Evolutionary conservation across 2,888 invertebrate species (phyloP), one percentile per base, ranked within the genome.

Genomic region (Lasioglossum zephyrum): DNA sequence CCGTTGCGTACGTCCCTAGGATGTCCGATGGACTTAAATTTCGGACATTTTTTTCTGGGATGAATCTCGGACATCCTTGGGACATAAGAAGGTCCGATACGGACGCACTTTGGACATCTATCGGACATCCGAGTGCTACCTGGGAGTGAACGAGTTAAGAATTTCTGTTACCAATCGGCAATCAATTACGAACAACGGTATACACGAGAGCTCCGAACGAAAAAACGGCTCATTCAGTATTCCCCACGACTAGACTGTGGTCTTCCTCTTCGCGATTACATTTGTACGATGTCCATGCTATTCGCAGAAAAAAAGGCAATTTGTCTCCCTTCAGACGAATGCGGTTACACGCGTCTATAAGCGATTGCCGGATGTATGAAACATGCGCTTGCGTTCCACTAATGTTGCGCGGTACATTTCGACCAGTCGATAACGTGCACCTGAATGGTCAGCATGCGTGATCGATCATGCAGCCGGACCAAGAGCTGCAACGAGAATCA

Each of bases 401-500:
- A 44, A 41, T 44, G 8, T 18, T n/a, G n/a, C n/a, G 9, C 18
- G 16, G 4, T 26, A 53, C 26, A 16, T 18, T 39, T 26, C 26
- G 11, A 0, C 66, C 73, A 82, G 77, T 82, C 77, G 16, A 4
- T 4, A 11, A 13, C 26, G 4, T 4, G 49, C 77, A 39, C 3
- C 22, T 11, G n/a, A 4, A 8, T 5, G 2, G 9, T 39, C 41
- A 73, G 13, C 39, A 80, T 77, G 83, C 57, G 31, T 16, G 76
- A 63, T 66, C 70, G 47, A 76, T 66, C 63, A 22, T 18, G 31
- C 31, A 2, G 31, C 1, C n/a, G 1, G 16, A 16, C 4, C 8
- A 22, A 13, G 63, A 31, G 16, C n/a, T 13, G 13, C 18, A 87
- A 87, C 63, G 36, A 36, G 1, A 72, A 73, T 16, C 44, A 84